A percentile compares a stretch with the other conserved stretches of the same genome.
phyloP scores from a whole-genome alignment of 2,797 vertebrate genomes.

The Chrysocyon brachyurus region DNA sequence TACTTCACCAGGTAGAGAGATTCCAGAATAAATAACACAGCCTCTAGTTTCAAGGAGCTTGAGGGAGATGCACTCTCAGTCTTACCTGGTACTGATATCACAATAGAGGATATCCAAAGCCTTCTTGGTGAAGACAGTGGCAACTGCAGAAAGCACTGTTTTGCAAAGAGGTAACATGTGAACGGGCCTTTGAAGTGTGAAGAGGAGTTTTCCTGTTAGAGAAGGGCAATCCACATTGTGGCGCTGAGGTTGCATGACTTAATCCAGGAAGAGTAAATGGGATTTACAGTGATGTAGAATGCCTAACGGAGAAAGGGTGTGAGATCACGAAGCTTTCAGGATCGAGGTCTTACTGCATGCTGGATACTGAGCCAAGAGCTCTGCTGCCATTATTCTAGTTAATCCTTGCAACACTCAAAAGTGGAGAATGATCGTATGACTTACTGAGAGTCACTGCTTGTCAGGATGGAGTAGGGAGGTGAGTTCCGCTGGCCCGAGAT shows the following conservation, averaged over 20 bases:
- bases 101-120: background rate
- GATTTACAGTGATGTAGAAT: no score
- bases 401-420: background rate
- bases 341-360: background rate
- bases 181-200: background rate
- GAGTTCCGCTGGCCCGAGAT: background rate
- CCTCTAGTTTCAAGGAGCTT: background rate
- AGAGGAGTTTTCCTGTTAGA: conserved; percentile 10
- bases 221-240: background rate
- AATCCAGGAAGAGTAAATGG: background rate
- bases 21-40: background rate
- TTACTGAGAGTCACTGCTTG: background rate
- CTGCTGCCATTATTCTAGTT: background rate
- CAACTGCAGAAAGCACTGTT: background rate
- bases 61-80: background rate
- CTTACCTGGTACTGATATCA: background rate
- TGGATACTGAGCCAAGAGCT: background rate
- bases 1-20: background rate
- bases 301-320: background rate
- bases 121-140: background rate
- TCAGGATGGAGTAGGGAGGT: background rate
- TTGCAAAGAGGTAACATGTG: background rate
- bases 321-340: background rate
- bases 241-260: background rate
- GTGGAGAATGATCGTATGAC: background rate